phyloP scores from a whole-genome alignment of 2,888 invertebrate species.

The Lacanobia oleracea region DNA sequence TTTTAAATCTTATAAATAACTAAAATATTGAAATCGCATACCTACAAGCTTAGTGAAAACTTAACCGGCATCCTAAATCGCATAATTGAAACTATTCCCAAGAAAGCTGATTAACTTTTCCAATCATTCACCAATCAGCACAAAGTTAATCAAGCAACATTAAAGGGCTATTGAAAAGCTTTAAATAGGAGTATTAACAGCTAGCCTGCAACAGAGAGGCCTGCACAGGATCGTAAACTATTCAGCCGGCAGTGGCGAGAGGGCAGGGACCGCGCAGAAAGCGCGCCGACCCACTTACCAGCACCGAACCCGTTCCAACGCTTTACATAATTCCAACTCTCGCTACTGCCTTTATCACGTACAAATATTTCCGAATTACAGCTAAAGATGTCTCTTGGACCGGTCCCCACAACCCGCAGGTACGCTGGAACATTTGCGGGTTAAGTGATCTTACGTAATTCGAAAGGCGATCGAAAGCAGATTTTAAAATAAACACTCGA shows the following conservation, averaged over 20 bases:
- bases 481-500: slow-evolving; percentile 43
- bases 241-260: slow-evolving; percentile 56
- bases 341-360: slow-evolving; percentile 66
- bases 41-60: too few species aligned
- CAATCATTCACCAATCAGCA: slow-evolving; percentile 6
- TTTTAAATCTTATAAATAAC: too few species aligned
- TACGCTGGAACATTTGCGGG: slow-evolving; percentile 36
- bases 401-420: slow-evolving; percentile 40
- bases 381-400: slow-evolving; percentile 56
- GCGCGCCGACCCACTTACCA: slow-evolving; percentile 82
- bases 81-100: background rate
- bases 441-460: slow-evolving; percentile 57
- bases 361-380: slow-evolving; percentile 62
- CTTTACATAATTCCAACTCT: slow-evolving; percentile 77
- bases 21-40: too few species aligned
- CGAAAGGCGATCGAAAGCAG: slow-evolving; percentile 58
- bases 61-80: too few species aligned
- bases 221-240: slow-evolving; percentile 60
- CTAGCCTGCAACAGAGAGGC: slow-evolving; percentile 40
- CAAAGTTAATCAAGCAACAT: slow-evolving; percentile 36
- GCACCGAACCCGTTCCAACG: slow-evolving; percentile 68
- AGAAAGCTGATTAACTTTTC: background rate
- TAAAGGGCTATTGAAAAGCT: slow-evolving; percentile 42
- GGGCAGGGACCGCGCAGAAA: slow-evolving; percentile 81
- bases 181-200: slow-evolving; percentile 40